Conservation (phyloP, 2,113 vertebrate genomes). For the Gambusia affinis region DNA sequence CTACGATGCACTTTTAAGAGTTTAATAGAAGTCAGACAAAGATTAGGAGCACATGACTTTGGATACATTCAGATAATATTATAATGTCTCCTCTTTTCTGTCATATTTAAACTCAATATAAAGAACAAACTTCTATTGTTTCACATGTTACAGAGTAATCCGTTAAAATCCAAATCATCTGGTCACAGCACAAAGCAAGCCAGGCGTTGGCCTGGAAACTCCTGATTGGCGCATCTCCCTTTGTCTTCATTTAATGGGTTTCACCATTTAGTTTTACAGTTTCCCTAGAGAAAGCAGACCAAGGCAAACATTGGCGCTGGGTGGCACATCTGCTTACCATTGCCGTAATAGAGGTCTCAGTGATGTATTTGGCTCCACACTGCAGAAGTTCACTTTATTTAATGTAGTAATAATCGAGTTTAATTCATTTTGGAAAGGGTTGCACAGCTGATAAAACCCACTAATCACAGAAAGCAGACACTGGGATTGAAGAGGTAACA, state of each 20-base stretch:
- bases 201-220: background rate
- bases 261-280: conserved; percentile 52
- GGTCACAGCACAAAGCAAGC: background rate
- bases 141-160: background rate
- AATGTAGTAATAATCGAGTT: conserved; percentile 63
- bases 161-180: background rate
- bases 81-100: background rate
- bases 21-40: background rate
- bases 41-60: background rate
- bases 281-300: conserved; percentile 53
- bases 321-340: conserved; percentile 75
- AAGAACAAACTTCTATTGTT: background rate
- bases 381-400: conserved; percentile 41
- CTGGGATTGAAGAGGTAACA: background rate
- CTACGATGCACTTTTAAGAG: background rate
- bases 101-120: background rate
- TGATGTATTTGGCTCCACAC: conserved; percentile 64
- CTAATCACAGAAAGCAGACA: conserved; percentile 11
- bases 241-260: background rate
- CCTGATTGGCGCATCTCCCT: background rate
- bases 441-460: conserved; percentile 36
- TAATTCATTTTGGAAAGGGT: conserved; percentile 59
- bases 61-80: background rate
- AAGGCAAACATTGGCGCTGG: conserved; percentile 55
- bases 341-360: conserved; percentile 62